Evolutionary conservation across 2,888 invertebrate species (phyloP).

Genomic region (Rhopalosiphum nymphaeae): DNA sequence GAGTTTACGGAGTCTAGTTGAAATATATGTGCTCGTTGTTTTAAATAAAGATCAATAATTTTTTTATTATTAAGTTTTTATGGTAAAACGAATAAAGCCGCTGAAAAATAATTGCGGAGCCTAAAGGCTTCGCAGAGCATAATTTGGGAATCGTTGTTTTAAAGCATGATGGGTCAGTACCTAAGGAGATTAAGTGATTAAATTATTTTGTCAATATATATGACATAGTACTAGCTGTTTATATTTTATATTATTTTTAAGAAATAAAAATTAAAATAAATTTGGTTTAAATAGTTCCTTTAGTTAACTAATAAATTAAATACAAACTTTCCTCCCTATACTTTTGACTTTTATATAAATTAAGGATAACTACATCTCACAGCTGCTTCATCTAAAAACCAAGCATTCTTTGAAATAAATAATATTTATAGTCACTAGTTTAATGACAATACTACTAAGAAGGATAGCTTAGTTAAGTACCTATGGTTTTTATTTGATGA

Average conservation of each 20-base stretch:
- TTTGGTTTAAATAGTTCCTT: neutral
- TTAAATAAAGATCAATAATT: too few species aligned
- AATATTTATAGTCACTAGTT: neutral
- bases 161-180: too few species aligned
- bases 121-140: too few species aligned
- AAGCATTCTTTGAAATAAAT: neutral
- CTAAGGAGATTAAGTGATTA: too few species aligned
- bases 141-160: too few species aligned
- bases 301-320: neutral
- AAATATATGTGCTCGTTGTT: too few species aligned
- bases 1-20: too few species aligned
- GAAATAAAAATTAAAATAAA: neutral
- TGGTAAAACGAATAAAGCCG: too few species aligned
- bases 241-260: neutral
- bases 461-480: neutral
- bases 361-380: neutral
- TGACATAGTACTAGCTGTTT: too few species aligned
- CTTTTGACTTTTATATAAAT: neutral
- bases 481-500: neutral
- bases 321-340: neutral
- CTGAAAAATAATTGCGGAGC: too few species aligned
- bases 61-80: too few species aligned
- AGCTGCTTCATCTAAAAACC: neutral
- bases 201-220: too few species aligned
- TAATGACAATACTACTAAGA: neutral